Evolutionary conservation across 2,888 invertebrate genomes (phyloP).

Genomic region (Acrobasis suavella): DNA sequence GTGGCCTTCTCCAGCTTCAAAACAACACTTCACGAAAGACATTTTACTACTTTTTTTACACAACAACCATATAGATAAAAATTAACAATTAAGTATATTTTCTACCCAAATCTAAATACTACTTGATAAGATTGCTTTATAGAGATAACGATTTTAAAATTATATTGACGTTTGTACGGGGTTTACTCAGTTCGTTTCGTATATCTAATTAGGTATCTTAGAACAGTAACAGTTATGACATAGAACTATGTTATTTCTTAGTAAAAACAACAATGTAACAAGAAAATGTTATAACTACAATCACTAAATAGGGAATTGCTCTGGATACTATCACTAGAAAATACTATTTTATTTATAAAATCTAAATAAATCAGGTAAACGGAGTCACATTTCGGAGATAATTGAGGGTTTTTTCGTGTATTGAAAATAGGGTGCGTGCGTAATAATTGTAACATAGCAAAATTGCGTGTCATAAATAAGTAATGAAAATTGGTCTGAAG

Average conservation of each 20-base stretch:
- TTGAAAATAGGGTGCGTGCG: slow-evolving; percentile 56
- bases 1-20: slow-evolving; percentile 87
- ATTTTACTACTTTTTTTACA: slow-evolving; percentile 53
- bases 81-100: not conserved
- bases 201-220: slow-evolving; percentile 20
- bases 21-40: slow-evolving; percentile 90
- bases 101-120: not conserved
- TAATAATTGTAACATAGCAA: slow-evolving; percentile 40
- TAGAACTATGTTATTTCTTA: slow-evolving; percentile 12
- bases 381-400: slow-evolving; percentile 57
- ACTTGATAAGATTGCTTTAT: not conserved
- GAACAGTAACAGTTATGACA: slow-evolving; percentile 30
- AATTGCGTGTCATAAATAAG: slow-evolving; percentile 32
- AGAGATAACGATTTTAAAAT: slow-evolving; percentile 8
- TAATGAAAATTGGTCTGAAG: slow-evolving; percentile 1
- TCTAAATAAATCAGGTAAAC: slow-evolving; percentile 50
- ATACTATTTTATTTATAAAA: slow-evolving; percentile 20
- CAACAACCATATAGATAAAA: not conserved
- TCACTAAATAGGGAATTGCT: slow-evolving; percentile 25
- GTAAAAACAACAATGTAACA: slow-evolving; percentile 27
- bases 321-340: slow-evolving; percentile 13
- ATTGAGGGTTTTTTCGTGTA: slow-evolving; percentile 43
- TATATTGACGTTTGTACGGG: slow-evolving; percentile 9
- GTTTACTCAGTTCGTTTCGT: slow-evolving; percentile 1
- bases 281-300: slow-evolving; percentile 22